Evolutionary conservation across 1,140 invertebrate species (phyloP).

Genomic region (Ectropis grisescens): DNA sequence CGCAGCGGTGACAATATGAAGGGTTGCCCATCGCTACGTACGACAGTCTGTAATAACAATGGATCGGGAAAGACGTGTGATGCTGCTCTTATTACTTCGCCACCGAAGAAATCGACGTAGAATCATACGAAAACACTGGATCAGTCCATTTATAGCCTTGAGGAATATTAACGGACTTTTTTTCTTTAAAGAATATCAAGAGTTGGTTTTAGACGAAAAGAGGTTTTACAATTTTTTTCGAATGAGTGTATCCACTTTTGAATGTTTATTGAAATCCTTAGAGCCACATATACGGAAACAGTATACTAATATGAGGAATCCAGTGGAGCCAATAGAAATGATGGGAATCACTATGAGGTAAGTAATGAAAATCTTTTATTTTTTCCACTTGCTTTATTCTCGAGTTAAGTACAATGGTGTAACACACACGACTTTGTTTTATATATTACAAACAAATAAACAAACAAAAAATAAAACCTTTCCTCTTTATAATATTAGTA

Average conservation of each 20-base stretch:
- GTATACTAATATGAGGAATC: slow-evolving; percentile 23
- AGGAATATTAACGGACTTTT: neutral
- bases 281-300: slow-evolving; percentile 19
- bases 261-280: slow-evolving; percentile 8
- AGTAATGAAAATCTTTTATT: too few relatives aligned
- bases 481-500: too few relatives aligned
- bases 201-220: neutral
- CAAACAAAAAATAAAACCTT: too few relatives aligned
- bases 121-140: neutral
- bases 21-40: too few relatives aligned
- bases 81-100: too few relatives aligned
- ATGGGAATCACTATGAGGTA: slow-evolving; percentile 21
- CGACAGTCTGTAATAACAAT: too few relatives aligned
- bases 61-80: too few relatives aligned
- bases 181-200: neutral
- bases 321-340: slow-evolving; percentile 22
- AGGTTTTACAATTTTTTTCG: neutral
- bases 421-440: too few relatives aligned
- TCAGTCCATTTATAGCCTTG: neutral
- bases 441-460: too few relatives aligned
- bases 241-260: slow-evolving; percentile 4
- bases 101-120: neutral
- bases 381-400: too few relatives aligned
- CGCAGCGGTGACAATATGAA: too few relatives aligned
- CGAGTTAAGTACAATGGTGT: too few relatives aligned